Base-by-base conservation (phyloP, 1,140 invertebrate genomes). In the Telenomus remus region DNA sequence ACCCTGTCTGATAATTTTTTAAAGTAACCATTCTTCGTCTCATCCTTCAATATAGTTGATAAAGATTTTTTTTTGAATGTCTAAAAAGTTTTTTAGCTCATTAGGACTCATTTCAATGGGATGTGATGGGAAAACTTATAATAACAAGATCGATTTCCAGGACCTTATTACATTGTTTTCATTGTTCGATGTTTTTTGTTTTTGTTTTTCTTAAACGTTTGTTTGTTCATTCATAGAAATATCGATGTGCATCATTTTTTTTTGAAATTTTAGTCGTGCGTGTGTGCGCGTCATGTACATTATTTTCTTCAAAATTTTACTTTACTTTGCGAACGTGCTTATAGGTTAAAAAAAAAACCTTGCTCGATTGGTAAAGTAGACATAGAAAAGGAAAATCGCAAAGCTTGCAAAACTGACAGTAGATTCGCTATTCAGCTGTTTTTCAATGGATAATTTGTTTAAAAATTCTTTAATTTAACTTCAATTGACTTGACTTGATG, bases 401-500 rank as follows among this genome's bases (percentile, higher is more conserved):
- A n/a, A n/a, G n/a, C n/a, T n/a, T n/a, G n/a, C n/a, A n/a, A n/a
- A n/a, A n/a, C n/a, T n/a, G n/a, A n/a, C n/a, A n/a, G n/a, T n/a
- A n/a, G n/a, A n/a, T n/a, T n/a, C n/a, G n/a, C n/a, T n/a, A n/a
- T n/a, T n/a, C n/a, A n/a, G n/a, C n/a, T n/a, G n/a, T n/a, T n/a
- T n/a, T n/a, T n/a, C n/a, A n/a, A n/a, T n/a, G n/a, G n/a, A n/a
- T n/a, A n/a, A n/a, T n/a, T n/a, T n/a, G n/a, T n/a, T n/a, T n/a
- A n/a, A n/a, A n/a, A n/a, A n/a, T n/a, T n/a, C n/a, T n/a, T n/a
- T n/a, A n/a, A n/a, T n/a, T n/a, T n/a, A n/a, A n/a, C n/a, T n/a
- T n/a, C n/a, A n/a, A n/a, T n/a, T n/a, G 73, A 84, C 77, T 68
- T 85, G 56, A 84, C 82, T 86, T 88, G 85, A 87, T 83, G 82